A percentile compares a stretch with the other conserved stretches of the same genome.
Conservation (phyloP, 2,888 invertebrate genomes). For the Copidosoma aretas region DNA sequence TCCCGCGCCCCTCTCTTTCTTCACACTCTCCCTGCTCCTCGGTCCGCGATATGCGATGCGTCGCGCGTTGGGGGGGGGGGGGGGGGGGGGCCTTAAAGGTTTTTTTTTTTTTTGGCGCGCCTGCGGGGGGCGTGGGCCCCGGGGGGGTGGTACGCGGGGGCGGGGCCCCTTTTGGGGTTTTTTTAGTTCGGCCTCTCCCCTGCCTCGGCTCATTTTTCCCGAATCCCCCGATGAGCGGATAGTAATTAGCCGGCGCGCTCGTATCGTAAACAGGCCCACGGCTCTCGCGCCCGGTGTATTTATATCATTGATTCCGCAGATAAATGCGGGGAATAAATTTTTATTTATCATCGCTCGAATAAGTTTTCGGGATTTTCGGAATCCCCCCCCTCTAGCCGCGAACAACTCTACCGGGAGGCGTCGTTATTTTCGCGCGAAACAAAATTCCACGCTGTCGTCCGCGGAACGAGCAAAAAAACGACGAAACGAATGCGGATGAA, state of each 20-base stretch:
- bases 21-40: slow-evolving; percentile 38
- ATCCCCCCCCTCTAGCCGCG: background rate
- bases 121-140: too few species aligned
- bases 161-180: slow-evolving; percentile 51
- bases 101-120: slow-evolving; percentile 57
- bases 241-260: slow-evolving; percentile 34
- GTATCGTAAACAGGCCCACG: slow-evolving; percentile 35
- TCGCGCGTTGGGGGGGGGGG: too few species aligned
- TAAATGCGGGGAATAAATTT: slow-evolving; percentile 38
- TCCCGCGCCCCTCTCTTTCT: slow-evolving; percentile 41
- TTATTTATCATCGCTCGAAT: slow-evolving; percentile 29
- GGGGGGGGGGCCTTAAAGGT: slow-evolving; percentile 42
- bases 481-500: too few species aligned
- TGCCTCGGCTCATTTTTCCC: too few species aligned
- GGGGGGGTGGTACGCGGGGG: too few species aligned
- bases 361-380: slow-evolving; percentile 23
- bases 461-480: too few species aligned
- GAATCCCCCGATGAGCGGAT: slow-evolving; percentile 24
- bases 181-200: slow-evolving; percentile 43
- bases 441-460: too few species aligned
- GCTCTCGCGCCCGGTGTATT: slow-evolving; percentile 17
- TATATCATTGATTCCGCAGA: slow-evolving; percentile 40
- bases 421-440: too few species aligned
- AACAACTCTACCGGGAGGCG: too few species aligned
- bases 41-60: slow-evolving; percentile 2